Evolutionary conservation across 1,140 invertebrate species (phyloP).

Genomic region (Saccostrea cuccullata): DNA sequence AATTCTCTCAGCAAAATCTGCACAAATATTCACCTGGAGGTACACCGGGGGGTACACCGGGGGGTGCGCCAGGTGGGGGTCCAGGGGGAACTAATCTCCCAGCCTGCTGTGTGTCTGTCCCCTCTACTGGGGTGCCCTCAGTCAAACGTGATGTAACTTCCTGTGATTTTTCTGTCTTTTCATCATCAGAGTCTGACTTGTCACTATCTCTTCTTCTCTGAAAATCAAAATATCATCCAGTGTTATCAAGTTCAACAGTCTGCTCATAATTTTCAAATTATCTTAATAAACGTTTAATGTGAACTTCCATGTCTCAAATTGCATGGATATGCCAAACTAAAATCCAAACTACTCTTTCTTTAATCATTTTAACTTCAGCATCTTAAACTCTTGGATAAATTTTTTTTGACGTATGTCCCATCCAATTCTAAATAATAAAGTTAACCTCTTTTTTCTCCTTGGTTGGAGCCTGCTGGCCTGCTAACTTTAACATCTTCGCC

Average conservation of each 20-base stretch:
- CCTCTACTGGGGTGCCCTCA: conserved; percentile 53
- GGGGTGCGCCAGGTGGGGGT: conserved; percentile 71
- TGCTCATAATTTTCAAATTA: too few species aligned
- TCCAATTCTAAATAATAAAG: too few species aligned
- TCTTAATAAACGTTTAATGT: too few species aligned
- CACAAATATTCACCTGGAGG: conserved; percentile 66
- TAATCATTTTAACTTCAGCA: too few species aligned
- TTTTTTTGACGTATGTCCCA: too few species aligned
- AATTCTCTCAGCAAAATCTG: too few species aligned
- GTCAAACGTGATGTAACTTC: conserved; percentile 40
- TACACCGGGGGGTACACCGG: conserved; percentile 65
- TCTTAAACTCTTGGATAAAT: too few species aligned
- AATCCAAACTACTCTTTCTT: too few species aligned
- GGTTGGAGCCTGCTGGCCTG: conserved; percentile 93
- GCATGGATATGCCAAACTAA: too few species aligned
- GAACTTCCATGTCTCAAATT: too few species aligned
- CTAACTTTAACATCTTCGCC: conserved; percentile 88
- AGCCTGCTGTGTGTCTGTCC: conserved; percentile 47
- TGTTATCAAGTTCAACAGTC: conserved; percentile 25
- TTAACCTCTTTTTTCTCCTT: conserved; percentile 81
- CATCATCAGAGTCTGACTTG: conserved; percentile 45
- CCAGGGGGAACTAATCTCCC: conserved; percentile 68
- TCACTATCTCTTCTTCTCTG: conserved; percentile 47
- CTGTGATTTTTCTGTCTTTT: conserved; percentile 36
- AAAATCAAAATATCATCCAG: not conserved